Base-by-base conservation (phyloP, 2,797 vertebrate genomes). In the Oophaga sylvatica region DNA sequence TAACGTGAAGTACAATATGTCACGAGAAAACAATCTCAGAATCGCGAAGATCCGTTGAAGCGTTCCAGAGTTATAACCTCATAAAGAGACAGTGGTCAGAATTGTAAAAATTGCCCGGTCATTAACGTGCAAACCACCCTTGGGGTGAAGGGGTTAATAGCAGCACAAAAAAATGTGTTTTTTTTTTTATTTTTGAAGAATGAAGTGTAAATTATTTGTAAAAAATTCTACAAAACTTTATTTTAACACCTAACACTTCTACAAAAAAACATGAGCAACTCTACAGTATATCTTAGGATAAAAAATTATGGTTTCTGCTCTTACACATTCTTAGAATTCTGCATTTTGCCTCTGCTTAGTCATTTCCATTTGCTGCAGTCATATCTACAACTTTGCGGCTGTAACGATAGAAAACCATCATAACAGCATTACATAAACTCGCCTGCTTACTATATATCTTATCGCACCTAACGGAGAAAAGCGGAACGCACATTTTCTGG, bases 251-350 rank as follows among this genome's bases (percentile, higher is more conserved):
- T 11, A 65, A 22, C 6, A 63, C 6, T 15, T 75, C 41, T 22
- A 35, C 22, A 76, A 76, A 22, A 22, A 1, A 12, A 77, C 5
- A 48, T n/a, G 2, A 13, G 2, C 48, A 13, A 17, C 45, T 48
- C 20, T 77, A 67, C 62, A 48, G 62, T 57, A 17, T 76, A 76
- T 82, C 41, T 76, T 76, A 48, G 53, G 59, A 81, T 81, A 78
- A 78, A 87, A 87, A 87, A 71, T 59, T 2, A 15, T 73, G 81
- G n/a, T 83, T 83, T 80, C 19, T 80, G 20, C 35, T 88, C 26
- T 88, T 83, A 80, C 41, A 68, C 45, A 81, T 88, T 81, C 70
- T 81, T 77, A 85, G 83, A 88, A 88, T 85, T 88, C 16, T 78
- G 59, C 29, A 35, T 63, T 82, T 29, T 45, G 77, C 26, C 56